Base-by-base conservation (phyloP, 1,140 invertebrate species). In the Adelges cooleyi region DNA sequence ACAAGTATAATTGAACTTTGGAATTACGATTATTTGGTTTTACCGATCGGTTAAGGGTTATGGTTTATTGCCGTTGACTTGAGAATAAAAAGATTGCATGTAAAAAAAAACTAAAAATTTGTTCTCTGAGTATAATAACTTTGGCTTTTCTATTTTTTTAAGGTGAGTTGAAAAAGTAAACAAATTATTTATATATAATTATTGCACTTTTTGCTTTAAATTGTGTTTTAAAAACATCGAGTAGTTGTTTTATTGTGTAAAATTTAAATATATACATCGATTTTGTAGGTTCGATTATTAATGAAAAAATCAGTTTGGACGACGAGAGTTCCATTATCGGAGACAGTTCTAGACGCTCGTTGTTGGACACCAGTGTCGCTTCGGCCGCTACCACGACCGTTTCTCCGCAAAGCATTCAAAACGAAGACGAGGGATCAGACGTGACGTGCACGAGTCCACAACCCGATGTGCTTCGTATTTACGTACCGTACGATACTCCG, bases 311-410 rank as follows among this genome's bases (percentile, higher is more conserved):
- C 29, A 84, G 82, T 70, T 78, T 84, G 52, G 83, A 85, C 52
- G 84, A 86, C 67, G 81, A 80, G 40, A 80, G 80, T 72, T 85
- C 83, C 53, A 75, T 84, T 20, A 68, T 79, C 22, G 79, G 78
- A 42, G 79, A 79, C 62, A 84, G 85, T 20, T 89, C 86, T 5
- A 76, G 86, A 62, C 80, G 85, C 20, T 90, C 87, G 25, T 77
- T 91, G 36, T 86, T 87, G 13, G 87, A 88, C 69, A 91, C 88
- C 2, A 88, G 86, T 59, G 84, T 88, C 18, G 90, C 87, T 1
- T 90, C 87, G 11, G 89, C 87, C 3, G 86, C 87, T 2, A 85
- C 84, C 0, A 77, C 80, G 9, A 85, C 84, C 2, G 78, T 84
- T 62, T 86, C 84, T 1, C 84, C 84, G 10, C 84, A 86, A 73